Evolutionary conservation across 2,888 invertebrate species (phyloP).

Genomic region (Drosophila helvetica): DNA sequence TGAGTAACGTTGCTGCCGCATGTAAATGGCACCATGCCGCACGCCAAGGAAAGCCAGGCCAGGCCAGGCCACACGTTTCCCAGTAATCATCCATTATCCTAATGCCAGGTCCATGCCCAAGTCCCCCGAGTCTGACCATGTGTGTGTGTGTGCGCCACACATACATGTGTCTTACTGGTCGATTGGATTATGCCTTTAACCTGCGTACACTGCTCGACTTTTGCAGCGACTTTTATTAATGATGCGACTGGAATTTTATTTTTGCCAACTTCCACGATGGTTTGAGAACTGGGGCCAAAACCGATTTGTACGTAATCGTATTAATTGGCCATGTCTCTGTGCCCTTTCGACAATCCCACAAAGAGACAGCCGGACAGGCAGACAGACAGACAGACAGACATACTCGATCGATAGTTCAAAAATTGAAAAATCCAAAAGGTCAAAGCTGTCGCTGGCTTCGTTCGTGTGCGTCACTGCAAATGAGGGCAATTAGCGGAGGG

Average conservation of each 20-base stretch:
- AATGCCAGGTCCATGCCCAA: constrained; percentile 71
- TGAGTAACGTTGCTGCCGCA: constrained; percentile 77
- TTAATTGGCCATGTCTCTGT: constrained; percentile 61
- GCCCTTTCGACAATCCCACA: background rate
- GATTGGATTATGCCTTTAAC: constrained; percentile 71
- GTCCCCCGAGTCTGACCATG: constrained; percentile 55
- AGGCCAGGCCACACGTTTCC: constrained; percentile 71
- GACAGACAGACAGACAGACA: background rate
- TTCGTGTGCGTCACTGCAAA: constrained; percentile 35
- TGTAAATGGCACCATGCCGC: constrained; percentile 70
- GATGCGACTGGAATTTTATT: constrained; percentile 47
- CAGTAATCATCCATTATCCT: constrained; percentile 80
- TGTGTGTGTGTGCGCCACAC: constrained; percentile 18
- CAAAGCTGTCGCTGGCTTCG: constrained; percentile 31
- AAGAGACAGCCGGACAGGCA: background rate
- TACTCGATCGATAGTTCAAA: constrained; percentile 65
- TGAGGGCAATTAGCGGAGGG: constrained; percentile 10
- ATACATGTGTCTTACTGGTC: constrained; percentile 43
- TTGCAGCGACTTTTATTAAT: constrained; percentile 68
- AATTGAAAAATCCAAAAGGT: constrained; percentile 50
- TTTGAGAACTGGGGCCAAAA: constrained; percentile 30
- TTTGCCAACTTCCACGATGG: constrained; percentile 30
- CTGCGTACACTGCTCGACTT: constrained; percentile 48
- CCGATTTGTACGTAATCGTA: constrained; percentile 62
- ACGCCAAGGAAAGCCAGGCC: constrained; percentile 34